phyloP scores from a whole-genome alignment of 2,888 invertebrate genomes.

The Tetragnatha montana region DNA sequence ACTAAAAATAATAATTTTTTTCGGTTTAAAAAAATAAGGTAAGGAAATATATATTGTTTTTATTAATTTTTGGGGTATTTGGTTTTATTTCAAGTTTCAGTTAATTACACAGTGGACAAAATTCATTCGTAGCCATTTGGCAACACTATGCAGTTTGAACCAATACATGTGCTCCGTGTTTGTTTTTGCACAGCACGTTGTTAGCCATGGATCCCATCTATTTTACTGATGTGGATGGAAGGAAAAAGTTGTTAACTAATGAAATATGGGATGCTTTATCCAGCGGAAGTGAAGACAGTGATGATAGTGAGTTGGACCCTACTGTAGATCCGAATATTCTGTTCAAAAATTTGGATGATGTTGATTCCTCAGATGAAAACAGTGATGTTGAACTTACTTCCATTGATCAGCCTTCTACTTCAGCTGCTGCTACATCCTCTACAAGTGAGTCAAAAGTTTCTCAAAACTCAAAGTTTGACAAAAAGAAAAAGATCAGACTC shows the following conservation, averaged over 20 bases:
- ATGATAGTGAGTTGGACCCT: not conserved
- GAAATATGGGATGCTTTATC: constrained; percentile 4
- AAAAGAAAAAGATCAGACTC: too few species aligned
- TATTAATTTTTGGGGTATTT: not conserved
- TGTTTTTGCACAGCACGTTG: too few species aligned
- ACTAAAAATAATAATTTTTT: too few species aligned
- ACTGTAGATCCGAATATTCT: constrained; percentile 3
- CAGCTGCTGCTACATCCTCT: not conserved
- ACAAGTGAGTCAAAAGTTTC: too few species aligned
- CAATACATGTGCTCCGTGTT: not conserved
- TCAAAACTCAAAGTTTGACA: too few species aligned
- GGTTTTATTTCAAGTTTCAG: not conserved
- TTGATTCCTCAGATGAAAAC: constrained; percentile 3
- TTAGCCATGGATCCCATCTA: not conserved
- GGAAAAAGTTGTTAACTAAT: not conserved
- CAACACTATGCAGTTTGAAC: not conserved
- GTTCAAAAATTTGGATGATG: constrained; percentile 1
- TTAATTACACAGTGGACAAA: not conserved
- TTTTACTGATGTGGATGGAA: constrained; percentile 15
- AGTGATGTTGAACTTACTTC: not conserved
- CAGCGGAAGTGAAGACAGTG: constrained; percentile 5
- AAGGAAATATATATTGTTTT: not conserved
- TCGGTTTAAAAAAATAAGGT: too few species aligned
- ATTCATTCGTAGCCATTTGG: not conserved
- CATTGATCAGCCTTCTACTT: constrained; percentile 6